Evolutionary conservation across 2,113 vertebrate genomes (phyloP).

Genomic region (Sarotherodon lohbergeri): DNA sequence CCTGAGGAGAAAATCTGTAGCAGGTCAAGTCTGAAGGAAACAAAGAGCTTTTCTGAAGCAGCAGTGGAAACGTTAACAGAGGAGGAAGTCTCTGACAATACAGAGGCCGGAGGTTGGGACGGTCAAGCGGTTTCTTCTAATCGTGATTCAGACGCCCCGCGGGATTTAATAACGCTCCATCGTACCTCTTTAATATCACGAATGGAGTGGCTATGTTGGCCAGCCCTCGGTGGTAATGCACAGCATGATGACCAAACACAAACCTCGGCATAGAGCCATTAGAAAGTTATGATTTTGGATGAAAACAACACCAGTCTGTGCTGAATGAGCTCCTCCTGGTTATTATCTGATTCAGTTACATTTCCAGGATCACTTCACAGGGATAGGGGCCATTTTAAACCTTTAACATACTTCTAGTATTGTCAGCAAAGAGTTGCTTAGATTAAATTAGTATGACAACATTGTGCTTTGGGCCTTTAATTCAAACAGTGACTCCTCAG

Average conservation of each 20-base stretch:
- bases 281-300: background rate
- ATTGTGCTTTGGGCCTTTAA: background rate
- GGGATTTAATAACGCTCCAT: background rate
- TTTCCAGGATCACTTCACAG: background rate
- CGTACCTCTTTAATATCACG: background rate
- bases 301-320: background rate
- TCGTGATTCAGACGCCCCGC: background rate
- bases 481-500: background rate
- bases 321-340: background rate
- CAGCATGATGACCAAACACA: background rate
- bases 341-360: background rate
- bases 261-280: background rate
- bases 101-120: background rate
- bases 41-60: constrained; percentile 22
- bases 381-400: background rate
- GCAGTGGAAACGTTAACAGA: constrained; percentile 16
- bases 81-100: constrained; percentile 26
- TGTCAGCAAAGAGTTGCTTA: background rate
- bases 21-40: background rate
- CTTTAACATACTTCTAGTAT: background rate
- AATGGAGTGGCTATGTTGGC: background rate
- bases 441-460: background rate
- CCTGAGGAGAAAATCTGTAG: background rate
- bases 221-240: background rate
- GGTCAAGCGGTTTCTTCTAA: background rate